A percentile compares a stretch with the other conserved stretches of the same genome.
These are phyloP conservation scores for Actinostola sp. DNA, from an alignment of 92 coral and sea anemone genomes.

Conservation along the genomic window DNA sequence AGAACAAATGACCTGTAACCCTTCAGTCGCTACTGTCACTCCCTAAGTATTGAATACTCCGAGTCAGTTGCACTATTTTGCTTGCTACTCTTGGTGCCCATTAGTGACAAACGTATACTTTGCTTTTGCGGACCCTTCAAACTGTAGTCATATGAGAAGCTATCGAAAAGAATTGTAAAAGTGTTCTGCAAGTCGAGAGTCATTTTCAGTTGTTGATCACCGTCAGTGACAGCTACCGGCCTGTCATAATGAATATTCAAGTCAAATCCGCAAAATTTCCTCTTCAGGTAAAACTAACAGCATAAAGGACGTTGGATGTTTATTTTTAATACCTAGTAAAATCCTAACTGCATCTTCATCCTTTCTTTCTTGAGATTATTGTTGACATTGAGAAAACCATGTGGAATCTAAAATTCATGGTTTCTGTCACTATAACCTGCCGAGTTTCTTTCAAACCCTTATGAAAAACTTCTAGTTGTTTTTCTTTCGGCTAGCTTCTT, in stretches of 20 bases:
- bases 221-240: constrained; percentile 4
- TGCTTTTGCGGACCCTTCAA: too few species aligned
- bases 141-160: neutral
- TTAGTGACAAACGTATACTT: neutral
- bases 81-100: neutral
- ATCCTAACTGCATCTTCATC: neutral
- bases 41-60: constrained; percentile 13
- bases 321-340: constrained; percentile 10
- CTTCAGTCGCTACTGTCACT: constrained; percentile 18
- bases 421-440: constrained; percentile 16
- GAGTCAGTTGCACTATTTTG: neutral
- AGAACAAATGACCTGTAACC: constrained; percentile 17
- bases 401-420: constrained; percentile 24
- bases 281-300: neutral
- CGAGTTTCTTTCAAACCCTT: constrained; percentile 1
- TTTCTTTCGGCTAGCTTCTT: constrained; percentile 7
- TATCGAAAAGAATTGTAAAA: neutral
- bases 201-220: neutral
- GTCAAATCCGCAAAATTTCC: neutral
- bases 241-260: constrained; percentile 6
- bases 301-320: neutral
- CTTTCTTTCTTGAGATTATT: constrained; percentile 5
- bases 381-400: constrained; percentile 24
- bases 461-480: neutral
- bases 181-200: neutral